Conservation (phyloP, 2,888 invertebrate genomes). For the Lucinisca nassula region DNA sequence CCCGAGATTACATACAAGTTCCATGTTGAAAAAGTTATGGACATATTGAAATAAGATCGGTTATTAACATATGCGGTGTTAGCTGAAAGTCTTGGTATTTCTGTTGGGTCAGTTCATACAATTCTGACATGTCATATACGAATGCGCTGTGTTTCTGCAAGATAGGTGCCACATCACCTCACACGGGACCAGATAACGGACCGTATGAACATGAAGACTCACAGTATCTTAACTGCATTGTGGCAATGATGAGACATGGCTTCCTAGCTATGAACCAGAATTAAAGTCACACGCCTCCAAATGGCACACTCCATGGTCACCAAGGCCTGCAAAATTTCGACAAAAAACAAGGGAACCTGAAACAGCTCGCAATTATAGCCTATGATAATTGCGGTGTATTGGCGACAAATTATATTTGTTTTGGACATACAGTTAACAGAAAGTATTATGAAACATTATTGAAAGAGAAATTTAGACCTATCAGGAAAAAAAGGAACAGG, state of each 20-base stretch:
- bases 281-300: neutral
- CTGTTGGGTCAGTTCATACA: neutral
- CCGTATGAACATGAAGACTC: neutral
- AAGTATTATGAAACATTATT: too few relatives aligned
- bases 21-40: neutral
- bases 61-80: neutral
- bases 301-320: neutral
- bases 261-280: neutral
- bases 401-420: neutral
- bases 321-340: neutral
- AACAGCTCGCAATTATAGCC: neutral
- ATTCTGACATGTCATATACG: too few relatives aligned
- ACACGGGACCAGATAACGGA: neutral
- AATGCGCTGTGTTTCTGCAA: constrained; percentile 9
- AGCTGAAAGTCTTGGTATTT: constrained; percentile 7
- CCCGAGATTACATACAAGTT: neutral
- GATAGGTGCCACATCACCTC: constrained; percentile 13
- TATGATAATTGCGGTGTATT: neutral
- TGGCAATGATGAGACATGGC: neutral
- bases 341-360: neutral
- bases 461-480: too few relatives aligned
- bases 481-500: too few relatives aligned
- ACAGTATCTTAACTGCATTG: neutral
- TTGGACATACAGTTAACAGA: too few relatives aligned
- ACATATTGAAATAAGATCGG: neutral